phyloP scores from a whole-genome alignment of 2,888 invertebrate species.

The Harpagoxenus sublaevis region DNA sequence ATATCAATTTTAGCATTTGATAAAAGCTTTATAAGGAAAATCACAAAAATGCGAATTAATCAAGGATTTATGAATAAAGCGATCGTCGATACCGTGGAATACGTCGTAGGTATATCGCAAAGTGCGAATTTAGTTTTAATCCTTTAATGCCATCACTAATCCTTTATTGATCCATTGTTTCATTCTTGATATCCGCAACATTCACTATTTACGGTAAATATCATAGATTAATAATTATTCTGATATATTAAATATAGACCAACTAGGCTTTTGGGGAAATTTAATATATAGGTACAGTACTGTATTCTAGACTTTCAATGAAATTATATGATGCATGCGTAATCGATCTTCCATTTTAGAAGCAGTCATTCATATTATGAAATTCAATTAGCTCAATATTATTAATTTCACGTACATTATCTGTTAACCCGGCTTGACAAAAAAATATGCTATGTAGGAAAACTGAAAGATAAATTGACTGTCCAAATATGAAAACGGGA shows the following conservation, averaged over 20 bases:
- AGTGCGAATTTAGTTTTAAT: conserved; percentile 26
- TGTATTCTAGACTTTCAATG: background rate
- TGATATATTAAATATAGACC: conserved; percentile 9
- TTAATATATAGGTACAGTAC: background rate
- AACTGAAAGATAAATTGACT: conserved; percentile 7
- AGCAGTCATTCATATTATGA: background rate
- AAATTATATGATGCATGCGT: background rate
- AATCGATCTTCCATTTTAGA: background rate
- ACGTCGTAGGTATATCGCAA: background rate
- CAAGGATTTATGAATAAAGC: background rate
- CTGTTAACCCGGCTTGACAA: background rate
- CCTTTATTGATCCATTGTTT: conserved; percentile 21
- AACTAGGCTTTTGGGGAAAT: background rate
- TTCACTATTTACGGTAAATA: background rate
- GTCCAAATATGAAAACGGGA: conserved; percentile 1
- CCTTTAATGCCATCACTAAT: conserved; percentile 1
- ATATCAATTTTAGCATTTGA: background rate
- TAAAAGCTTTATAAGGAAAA: background rate
- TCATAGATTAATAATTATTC: conserved; percentile 11
- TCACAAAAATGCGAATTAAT: background rate
- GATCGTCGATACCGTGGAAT: background rate
- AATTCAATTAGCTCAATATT: background rate
- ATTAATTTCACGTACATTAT: conserved; percentile 7
- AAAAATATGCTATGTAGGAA: background rate
- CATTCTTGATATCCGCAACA: conserved; percentile 17